Base-by-base conservation (phyloP, 1,140 invertebrate genomes). In the Zophobas atratus region DNA sequence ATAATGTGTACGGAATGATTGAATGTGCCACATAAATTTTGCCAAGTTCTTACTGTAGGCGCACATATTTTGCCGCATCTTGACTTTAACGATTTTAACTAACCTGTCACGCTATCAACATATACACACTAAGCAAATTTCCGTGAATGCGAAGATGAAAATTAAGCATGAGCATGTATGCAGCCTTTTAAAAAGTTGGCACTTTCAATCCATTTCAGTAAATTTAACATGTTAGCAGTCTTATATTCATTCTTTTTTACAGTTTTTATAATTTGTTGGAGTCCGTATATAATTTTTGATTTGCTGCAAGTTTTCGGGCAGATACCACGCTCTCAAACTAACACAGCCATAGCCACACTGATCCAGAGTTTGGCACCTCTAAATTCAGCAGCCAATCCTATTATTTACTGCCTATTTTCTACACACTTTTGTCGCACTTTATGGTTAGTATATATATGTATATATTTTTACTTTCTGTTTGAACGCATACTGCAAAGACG, bases 191-290 rank as follows among this genome's bases (percentile, higher is more conserved):
- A 20, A 20, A 20, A 20, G 20, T 20, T 20, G 20, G 20, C 20
- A 20, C 20, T 20, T 20, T 20, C 20, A 20, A 20, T 20, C 20
- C 20, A 20, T 20, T 55, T 55, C 35, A 55, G 53, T 55, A 32
- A 55, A 55, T 55, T 55, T 51, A 2, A 2, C 53, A 5, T 55
- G 53, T 34, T 55, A 55, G 5, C 33, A 55, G 8, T 34, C 35
- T 34, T 33, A 8, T 32, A 34, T 55, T n/a, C 6, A 33, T 72
- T 51, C 39, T 72, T 56, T 53, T 6, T 90, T 90, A 8, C 91
- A 98, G 97, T 97, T 6, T 99, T 98, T 87, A 94, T 98, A 75
- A 83, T 98, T 0, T 98, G 97, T 88, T 98, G 97, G 97, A 97
- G 95, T 78, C 97, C 97, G 0, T 99, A 97, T 86, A 96, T 98